Evolutionary conservation across 2,113 vertebrate genomes (phyloP).

Genomic region (Anas platyrhynchos): DNA sequence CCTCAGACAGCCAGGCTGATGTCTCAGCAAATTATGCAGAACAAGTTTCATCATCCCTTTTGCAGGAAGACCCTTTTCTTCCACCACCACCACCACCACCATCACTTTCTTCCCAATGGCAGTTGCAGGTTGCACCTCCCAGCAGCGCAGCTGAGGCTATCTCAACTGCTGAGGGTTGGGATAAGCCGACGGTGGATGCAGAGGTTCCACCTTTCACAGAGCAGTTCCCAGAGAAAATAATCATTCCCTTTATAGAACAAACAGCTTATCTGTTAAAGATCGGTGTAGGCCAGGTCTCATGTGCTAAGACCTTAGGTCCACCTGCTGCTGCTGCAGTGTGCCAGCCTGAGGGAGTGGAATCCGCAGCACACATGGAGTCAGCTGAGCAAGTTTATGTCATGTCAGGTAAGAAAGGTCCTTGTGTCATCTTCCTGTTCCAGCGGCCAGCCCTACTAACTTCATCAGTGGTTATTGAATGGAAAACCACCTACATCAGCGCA

Average conservation of each 20-base stretch:
- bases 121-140: slow-evolving; percentile 17
- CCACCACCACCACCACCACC: background rate
- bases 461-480: background rate
- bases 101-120: slow-evolving; percentile 22
- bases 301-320: background rate
- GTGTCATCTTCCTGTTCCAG: background rate
- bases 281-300: background rate
- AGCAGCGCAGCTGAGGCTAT: background rate
- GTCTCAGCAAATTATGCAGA: background rate
- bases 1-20: slow-evolving; percentile 9
- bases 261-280: slow-evolving; percentile 16
- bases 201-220: slow-evolving; percentile 13
- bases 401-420: slow-evolving; percentile 64
- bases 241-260: slow-evolving; percentile 26
- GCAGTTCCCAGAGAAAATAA: slow-evolving; percentile 54
- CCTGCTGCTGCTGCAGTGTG: background rate
- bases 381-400: slow-evolving; percentile 49
- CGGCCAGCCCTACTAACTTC: background rate
- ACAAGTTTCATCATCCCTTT: slow-evolving; percentile 6
- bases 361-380: background rate
- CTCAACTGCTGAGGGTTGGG: background rate
- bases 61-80: slow-evolving; percentile 48
- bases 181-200: slow-evolving; percentile 10
- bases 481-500: background rate
- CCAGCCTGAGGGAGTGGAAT: background rate